Evolutionary conservation across 2,888 invertebrate species (phyloP).

Genomic region (Hyppa rectilinea): DNA sequence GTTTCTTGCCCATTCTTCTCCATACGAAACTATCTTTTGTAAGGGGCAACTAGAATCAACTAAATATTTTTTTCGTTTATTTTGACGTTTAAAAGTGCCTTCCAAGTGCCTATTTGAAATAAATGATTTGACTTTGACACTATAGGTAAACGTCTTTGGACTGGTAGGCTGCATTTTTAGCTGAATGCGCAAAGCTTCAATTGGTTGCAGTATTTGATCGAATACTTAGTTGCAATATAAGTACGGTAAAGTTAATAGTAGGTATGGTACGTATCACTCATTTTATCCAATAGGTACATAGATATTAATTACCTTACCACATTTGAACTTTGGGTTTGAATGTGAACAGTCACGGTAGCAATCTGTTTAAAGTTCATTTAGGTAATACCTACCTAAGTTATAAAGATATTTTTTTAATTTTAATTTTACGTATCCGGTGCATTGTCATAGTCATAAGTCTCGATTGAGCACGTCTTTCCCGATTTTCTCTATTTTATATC

Average conservation of each 20-base stretch:
- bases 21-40: too few species aligned
- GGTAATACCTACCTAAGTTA: background rate
- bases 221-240: background rate
- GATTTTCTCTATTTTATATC: background rate
- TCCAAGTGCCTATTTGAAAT: too few species aligned
- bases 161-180: background rate
- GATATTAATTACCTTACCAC: background rate
- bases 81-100: too few species aligned
- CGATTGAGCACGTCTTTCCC: background rate
- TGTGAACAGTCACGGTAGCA: constrained; percentile 1
- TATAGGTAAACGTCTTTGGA: background rate
- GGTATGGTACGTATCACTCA: constrained; percentile 1
- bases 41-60: too few species aligned
- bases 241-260: background rate
- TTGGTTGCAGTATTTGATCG: constrained; percentile 11
- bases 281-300: background rate
- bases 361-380: constrained; percentile 4
- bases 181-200: background rate
- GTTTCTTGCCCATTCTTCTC: too few species aligned
- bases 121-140: too few species aligned
- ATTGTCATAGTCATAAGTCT: background rate
- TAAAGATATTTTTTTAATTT: background rate
- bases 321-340: constrained; percentile 15
- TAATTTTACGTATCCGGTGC: background rate
- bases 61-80: too few species aligned